A percentile compares a stretch with the other conserved stretches of the same genome.
Evolutionary conservation across 2,888 invertebrate species (phyloP).

Genomic region (Synanthedon vespiformis): DNA sequence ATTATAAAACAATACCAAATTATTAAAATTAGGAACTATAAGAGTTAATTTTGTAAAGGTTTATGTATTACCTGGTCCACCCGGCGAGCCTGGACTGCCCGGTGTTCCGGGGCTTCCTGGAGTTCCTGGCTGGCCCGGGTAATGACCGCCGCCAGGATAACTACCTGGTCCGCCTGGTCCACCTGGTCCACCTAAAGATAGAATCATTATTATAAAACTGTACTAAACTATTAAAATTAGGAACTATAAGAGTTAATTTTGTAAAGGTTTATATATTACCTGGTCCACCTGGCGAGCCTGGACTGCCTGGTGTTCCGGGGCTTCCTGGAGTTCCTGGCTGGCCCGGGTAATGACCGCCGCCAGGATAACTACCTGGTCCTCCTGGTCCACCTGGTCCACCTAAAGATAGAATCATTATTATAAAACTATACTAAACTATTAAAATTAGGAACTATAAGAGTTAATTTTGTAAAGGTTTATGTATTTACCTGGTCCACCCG

Average conservation of each 20-base stretch:
- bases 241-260: too few relatives aligned
- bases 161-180: slow-evolving; percentile 10
- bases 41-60: too few relatives aligned
- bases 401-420: neutral
- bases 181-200: slow-evolving; percentile 21
- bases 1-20: too few relatives aligned
- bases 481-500: slow-evolving; percentile 1
- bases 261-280: slow-evolving; percentile 5
- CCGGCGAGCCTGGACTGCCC: slow-evolving; percentile 14
- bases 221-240: neutral
- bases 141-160: slow-evolving; percentile 11
- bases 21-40: too few relatives aligned
- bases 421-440: neutral
- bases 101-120: slow-evolving; percentile 7
- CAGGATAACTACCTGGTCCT: slow-evolving; percentile 4
- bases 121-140: slow-evolving; percentile 7
- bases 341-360: slow-evolving; percentile 8
- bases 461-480: neutral
- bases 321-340: slow-evolving; percentile 12
- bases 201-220: neutral
- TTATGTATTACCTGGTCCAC: slow-evolving; percentile 5
- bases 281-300: slow-evolving; percentile 15
- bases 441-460: too few relatives aligned
- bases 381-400: slow-evolving; percentile 7
- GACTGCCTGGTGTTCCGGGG: slow-evolving; percentile 15